Base-by-base conservation (phyloP, 2,797 vertebrate genomes). In the Pseudomugil tenellus region DNA sequence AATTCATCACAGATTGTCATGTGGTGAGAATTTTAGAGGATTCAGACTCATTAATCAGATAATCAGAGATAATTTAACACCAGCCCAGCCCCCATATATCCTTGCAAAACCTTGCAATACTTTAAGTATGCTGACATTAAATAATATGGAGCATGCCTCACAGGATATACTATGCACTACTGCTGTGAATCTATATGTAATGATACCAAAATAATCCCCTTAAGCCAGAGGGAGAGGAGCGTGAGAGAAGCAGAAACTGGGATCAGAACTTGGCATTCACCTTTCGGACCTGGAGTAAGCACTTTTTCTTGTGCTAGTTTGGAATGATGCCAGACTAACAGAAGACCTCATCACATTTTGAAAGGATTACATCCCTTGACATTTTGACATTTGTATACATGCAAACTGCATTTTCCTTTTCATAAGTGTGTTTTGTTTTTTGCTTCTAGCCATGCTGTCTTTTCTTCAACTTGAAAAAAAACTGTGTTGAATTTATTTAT, bases 281-380 rank as follows among this genome's bases (percentile, higher is more conserved):
- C 85, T 88, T 79, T 63, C 82, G 76, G 80, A 84, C 58, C 74
- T 81, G 70, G 69, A 78, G 83, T 87, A 89, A 88, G 84, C 85
- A 84, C 74, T 85, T 83, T 84, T 71, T 62, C 60, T 64, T 52
- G 29, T 70, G 63, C 74, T 73, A 80, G 74, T 73, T 71, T 90
- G 88, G 84, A 82, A 56, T 43, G 1, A 17, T 0, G 87, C 89
- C 89, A 85, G 72, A 58, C 67, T 73, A 82, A 78, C 76, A 73
- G 60, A 84, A 58, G 67, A 84, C 89, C 77, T 80, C 65, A 48
- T 70, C 87, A 83, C 88, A 85, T 79, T 79, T 65, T 91, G 80
- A 92, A 89, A 90, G 87, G 90, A 93, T 92, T 92, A 93, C 91
- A 93, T 73, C 83, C 84, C 84, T 90, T 86, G 88, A 89, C 91